A percentile compares a stretch with the other conserved stretches of the same genome.
Evolutionary conservation across 2,113 vertebrate genomes (phyloP).

Genomic region (Varanus salvator): DNA sequence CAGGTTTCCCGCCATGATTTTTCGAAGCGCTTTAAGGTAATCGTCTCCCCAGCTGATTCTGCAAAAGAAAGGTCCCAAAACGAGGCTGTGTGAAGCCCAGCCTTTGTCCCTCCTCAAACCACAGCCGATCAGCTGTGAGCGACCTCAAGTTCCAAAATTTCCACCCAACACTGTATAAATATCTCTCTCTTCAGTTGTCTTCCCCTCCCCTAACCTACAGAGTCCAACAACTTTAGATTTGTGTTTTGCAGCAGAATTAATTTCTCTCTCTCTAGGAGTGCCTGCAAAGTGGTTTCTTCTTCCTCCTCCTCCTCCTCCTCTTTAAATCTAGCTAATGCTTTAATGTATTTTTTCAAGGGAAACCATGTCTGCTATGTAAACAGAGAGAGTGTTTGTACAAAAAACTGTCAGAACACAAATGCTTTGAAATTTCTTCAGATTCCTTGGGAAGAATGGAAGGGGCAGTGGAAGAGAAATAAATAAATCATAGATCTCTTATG

Average conservation of each 20-base stretch:
- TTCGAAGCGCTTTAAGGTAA: not conserved
- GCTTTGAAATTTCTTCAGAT: constrained; percentile 56
- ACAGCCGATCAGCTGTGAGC: not conserved
- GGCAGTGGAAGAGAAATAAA: not conserved
- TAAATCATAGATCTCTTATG: not conserved
- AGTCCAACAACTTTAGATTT: not conserved
- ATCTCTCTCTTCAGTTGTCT: not conserved
- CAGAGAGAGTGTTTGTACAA: constrained; percentile 52
- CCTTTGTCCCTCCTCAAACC: not conserved
- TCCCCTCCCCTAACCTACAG: not conserved
- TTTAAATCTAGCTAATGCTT: not conserved
- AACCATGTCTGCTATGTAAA: constrained; percentile 53
- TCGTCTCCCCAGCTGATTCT: not conserved
- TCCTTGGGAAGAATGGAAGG: constrained; percentile 28
- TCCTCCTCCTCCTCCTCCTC: not conserved
- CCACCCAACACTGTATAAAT: not conserved
- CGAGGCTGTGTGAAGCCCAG: not conserved
- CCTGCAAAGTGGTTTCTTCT: not conserved
- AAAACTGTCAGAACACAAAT: constrained; percentile 34
- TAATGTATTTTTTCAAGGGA: constrained; percentile 31
- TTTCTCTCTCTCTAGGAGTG: not conserved
- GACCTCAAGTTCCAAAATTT: not conserved
- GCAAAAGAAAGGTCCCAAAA: not conserved
- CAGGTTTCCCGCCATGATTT: not conserved
- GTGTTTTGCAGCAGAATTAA: not conserved